These are phyloP conservation scores for Metalampra italica DNA, from an alignment of 2,888 invertebrate species.

Conservation along the genomic window DNA sequence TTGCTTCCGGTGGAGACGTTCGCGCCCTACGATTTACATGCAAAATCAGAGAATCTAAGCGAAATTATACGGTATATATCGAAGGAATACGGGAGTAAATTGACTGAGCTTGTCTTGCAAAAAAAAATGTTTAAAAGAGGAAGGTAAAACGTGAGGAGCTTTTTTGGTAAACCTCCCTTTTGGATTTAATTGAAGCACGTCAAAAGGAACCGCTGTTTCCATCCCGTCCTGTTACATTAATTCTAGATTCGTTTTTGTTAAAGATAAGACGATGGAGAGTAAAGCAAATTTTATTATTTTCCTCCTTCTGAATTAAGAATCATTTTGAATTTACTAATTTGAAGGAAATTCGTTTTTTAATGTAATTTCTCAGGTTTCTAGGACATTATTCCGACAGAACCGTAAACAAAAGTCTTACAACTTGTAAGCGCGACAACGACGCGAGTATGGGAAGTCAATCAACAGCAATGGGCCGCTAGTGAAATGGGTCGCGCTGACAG, in stretches of 20 bases:
- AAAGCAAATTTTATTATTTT: neutral
- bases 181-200: constrained; percentile 14
- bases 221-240: constrained; percentile 8
- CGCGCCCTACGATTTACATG: constrained; percentile 21
- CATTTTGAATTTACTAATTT: too few relatives aligned
- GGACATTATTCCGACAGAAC: too few relatives aligned
- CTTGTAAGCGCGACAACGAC: neutral
- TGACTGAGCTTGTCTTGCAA: constrained; percentile 5
- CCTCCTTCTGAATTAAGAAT: too few relatives aligned
- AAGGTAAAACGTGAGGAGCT: constrained; percentile 12
- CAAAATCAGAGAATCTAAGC: constrained; percentile 16
- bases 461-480: constrained; percentile 8
- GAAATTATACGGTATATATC: constrained; percentile 18
- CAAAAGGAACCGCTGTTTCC: constrained; percentile 10
- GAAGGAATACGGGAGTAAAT: constrained; percentile 14
- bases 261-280: neutral
- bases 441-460: constrained; percentile 1
- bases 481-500: constrained; percentile 16
- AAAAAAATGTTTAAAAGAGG: constrained; percentile 17
- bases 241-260: constrained; percentile 1
- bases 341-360: too few relatives aligned
- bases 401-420: too few relatives aligned
- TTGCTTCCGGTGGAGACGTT: constrained; percentile 25
- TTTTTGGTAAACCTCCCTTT: constrained; percentile 10
- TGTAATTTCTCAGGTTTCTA: too few relatives aligned